Percentiles rank a stretch among this genome's conserved stretches.
Conservation (phyloP, 2,113 vertebrate species). For the Edolisoma coerulescens region DNA sequence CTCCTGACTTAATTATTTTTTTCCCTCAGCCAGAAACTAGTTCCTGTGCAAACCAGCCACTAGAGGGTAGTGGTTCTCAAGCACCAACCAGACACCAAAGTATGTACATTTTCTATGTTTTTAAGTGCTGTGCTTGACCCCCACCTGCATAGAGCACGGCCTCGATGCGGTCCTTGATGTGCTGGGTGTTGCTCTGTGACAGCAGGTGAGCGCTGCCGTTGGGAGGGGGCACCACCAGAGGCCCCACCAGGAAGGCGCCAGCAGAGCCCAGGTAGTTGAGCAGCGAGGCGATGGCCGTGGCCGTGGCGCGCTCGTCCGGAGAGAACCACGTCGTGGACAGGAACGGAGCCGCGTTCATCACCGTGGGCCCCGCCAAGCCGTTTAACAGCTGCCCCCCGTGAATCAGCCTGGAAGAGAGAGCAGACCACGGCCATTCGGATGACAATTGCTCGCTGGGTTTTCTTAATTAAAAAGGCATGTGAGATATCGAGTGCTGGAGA, state of each 20-base stretch:
- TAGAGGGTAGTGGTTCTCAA: constrained; percentile 57
- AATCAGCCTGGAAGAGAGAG: constrained; percentile 80
- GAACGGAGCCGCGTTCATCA: constrained; percentile 90
- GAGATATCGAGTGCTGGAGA: background rate
- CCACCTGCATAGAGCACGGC: constrained; percentile 91
- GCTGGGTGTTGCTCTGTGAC: constrained; percentile 9
- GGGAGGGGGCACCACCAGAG: constrained; percentile 88
- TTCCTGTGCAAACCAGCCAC: background rate
- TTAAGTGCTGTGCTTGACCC: fast-evolving
- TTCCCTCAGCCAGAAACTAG: background rate
- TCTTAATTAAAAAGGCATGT: background rate
- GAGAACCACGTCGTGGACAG: constrained; percentile 97
- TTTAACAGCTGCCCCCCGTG: constrained; percentile 93
- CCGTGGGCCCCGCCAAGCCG: constrained; percentile 90
- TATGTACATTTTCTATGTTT: background rate
- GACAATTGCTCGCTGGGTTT: background rate
- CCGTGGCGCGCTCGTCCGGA: constrained; percentile 92
- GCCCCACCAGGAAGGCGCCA: constrained; percentile 86
- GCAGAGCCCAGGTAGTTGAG: constrained; percentile 87
- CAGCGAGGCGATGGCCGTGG: constrained; percentile 90
- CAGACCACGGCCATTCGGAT: background rate
- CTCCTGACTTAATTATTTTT: background rate
- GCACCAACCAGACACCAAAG: background rate
- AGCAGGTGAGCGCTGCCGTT: constrained; percentile 74
- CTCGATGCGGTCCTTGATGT: constrained; percentile 87